Evolutionary conservation across 1,140 invertebrate species (phyloP).

Genomic region (Amyelois transitella): DNA sequence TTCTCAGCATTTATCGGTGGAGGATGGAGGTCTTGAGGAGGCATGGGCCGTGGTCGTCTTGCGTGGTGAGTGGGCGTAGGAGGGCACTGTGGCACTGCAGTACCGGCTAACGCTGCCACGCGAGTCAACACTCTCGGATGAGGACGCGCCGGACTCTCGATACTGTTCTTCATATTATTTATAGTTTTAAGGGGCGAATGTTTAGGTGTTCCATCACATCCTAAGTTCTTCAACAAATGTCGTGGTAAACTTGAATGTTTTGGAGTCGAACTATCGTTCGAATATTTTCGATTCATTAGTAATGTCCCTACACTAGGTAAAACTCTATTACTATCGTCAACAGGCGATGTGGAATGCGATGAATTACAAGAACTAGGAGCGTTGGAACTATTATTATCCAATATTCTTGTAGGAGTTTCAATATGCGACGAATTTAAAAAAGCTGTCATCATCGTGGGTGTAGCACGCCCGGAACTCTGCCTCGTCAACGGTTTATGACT

Average conservation of each 20-base stretch:
- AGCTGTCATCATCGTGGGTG: slow-evolving; percentile 74
- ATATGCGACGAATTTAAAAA: slow-evolving; percentile 69
- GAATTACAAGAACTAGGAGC: slow-evolving; percentile 59
- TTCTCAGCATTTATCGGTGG: slow-evolving; percentile 54
- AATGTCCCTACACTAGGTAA: slow-evolving; percentile 54
- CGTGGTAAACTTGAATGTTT: slow-evolving; percentile 67
- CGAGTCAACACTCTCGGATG: slow-evolving; percentile 76
- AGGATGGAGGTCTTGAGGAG: slow-evolving; percentile 70
- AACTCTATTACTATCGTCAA: slow-evolving; percentile 47
- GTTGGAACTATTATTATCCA: slow-evolving; percentile 44
- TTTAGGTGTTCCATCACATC: slow-evolving; percentile 61
- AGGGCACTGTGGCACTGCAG: slow-evolving; percentile 76
- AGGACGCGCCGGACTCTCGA: slow-evolving; percentile 70
- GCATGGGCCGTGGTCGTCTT: slow-evolving; percentile 74
- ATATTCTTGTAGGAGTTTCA: slow-evolving; percentile 44
- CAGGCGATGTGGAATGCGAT: slow-evolving; percentile 57
- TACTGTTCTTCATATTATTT: slow-evolving; percentile 33
- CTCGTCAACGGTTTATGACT: slow-evolving; percentile 77
- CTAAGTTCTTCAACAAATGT: slow-evolving; percentile 59
- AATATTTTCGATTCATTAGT: slow-evolving; percentile 64
- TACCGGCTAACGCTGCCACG: slow-evolving; percentile 63
- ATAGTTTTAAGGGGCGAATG: slow-evolving; percentile 44
- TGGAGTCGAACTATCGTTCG: slow-evolving; percentile 55
- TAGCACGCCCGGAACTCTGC: slow-evolving; percentile 69
- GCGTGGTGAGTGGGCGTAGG: slow-evolving; percentile 90